Base-by-base conservation (phyloP, 2,888 invertebrate species). In the Luffia ferchaultella region DNA sequence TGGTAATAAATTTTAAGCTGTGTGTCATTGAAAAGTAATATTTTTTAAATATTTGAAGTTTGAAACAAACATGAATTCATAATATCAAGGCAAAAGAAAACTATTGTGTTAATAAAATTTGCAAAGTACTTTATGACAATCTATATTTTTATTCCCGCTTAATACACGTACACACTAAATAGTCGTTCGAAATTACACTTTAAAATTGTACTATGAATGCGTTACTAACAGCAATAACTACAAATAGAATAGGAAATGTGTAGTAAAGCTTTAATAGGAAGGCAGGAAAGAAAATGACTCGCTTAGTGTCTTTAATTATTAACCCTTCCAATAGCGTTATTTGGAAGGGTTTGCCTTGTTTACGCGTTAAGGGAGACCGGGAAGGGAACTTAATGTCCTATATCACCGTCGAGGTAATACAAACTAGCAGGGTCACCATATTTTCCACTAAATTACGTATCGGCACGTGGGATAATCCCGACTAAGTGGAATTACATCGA, bases 381-480 rank as follows among this genome's bases (percentile, higher is more conserved):
- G 73, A 69, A 73, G 73, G 78, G 76, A 76, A 76, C 79, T 80
- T 80, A 80, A 82, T 82, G 75, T 75, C 78, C 82, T 80, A 77
- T 82, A 80, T 83, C 80, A 83, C 77, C 17, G 47, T 76, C 78
- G 72, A 75, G 70, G 73, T 73, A 75, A 77, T 76, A 76, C 78
- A 77, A 82, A 80, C 78, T 80, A 74, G 76, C 73, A 65, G 78
- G 80, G 75, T 76, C 76, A 69, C 73, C 77, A 79, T 80, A 80
- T 82, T 82, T 80, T 79, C 79, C 78, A 77, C 75, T 79, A 76
- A 80, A 83, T 83, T 83, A 76, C 76, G 73, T 80, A 83, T 82
- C 73, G 77, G 76, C 73, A 69, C 67, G 73, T 66, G 73, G 76
- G 76, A 77, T 82, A 76, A 79, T 76, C 77, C 70, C 58, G 68